A percentile compares a stretch with the other conserved stretches of the same genome.
Evolutionary conservation across 1,140 invertebrate genomes (phyloP).

Genomic region (Papilio polytes): DNA sequence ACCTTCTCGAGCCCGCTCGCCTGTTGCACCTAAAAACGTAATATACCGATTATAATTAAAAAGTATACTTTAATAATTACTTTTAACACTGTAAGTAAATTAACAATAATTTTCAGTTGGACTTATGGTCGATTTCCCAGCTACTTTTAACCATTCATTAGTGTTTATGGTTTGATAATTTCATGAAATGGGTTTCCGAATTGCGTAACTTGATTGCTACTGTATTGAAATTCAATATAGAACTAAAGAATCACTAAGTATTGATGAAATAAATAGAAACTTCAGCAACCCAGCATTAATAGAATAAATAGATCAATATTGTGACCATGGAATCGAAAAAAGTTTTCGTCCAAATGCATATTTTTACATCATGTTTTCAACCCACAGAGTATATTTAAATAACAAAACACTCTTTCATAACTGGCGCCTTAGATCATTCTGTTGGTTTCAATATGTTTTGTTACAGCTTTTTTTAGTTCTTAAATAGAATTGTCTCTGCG

Average conservation of each 20-base stretch:
- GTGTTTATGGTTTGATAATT: too few relatives aligned
- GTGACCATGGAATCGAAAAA: not conserved
- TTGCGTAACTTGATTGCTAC: too few relatives aligned
- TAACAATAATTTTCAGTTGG: not conserved
- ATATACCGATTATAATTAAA: too few relatives aligned
- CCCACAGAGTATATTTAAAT: constrained; percentile 7
- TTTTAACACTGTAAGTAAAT: not conserved
- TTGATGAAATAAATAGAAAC: not conserved
- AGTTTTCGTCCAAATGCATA: not conserved
- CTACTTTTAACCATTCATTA: too few relatives aligned
- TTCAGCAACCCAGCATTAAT: too few relatives aligned
- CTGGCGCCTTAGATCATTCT: not conserved
- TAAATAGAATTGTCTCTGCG: constrained; percentile 3
- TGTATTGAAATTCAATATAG: too few relatives aligned
- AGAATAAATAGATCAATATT: not conserved
- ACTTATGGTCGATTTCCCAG: too few relatives aligned
- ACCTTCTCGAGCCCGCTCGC: constrained; percentile 96
- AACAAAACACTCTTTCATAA: not conserved
- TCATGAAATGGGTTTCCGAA: too few relatives aligned
- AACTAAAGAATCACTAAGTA: too few relatives aligned
- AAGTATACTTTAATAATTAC: not conserved
- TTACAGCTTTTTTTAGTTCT: not conserved
- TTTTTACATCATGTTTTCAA: not conserved
- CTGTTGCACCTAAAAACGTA: constrained; percentile 79
- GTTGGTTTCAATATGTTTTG: not conserved